Evolutionary conservation across 2,797 vertebrate genomes (phyloP).

Genomic region (Steatocranus sp.): DNA sequence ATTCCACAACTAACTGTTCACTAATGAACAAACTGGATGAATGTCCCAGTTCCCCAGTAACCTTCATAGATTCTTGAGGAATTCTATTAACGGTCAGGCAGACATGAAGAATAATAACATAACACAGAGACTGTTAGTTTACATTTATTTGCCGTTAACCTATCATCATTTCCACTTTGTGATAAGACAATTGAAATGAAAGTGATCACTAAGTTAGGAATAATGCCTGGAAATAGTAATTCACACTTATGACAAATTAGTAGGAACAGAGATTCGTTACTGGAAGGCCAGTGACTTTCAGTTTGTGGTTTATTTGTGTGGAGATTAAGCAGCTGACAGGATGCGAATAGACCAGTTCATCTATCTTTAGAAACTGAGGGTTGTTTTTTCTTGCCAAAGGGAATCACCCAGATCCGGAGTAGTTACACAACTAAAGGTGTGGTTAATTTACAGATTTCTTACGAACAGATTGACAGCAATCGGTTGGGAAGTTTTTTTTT

Average conservation of each 20-base stretch:
- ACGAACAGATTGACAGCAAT: constrained; percentile 7
- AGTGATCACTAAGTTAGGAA: not conserved
- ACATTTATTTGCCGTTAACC: not conserved
- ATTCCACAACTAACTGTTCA: not conserved
- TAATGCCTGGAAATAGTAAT: not conserved
- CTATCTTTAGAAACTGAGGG: constrained; percentile 70
- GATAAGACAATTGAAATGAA: not conserved
- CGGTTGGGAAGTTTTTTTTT: not conserved
- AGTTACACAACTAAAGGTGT: constrained; percentile 64
- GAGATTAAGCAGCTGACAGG: constrained; percentile 65
- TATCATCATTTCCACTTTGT: not conserved
- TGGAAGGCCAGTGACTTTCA: constrained; percentile 46
- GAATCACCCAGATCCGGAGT: constrained; percentile 70
- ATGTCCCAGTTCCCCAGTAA: not conserved
- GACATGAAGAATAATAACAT: not conserved
- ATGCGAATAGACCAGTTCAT: constrained; percentile 70
- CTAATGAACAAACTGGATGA: not conserved
- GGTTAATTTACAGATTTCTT: constrained; percentile 34
- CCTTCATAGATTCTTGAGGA: not conserved
- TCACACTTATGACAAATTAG: not conserved
- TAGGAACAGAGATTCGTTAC: constrained; percentile 30
- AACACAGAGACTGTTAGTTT: not conserved
- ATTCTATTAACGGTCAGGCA: not conserved
- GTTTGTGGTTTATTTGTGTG: constrained; percentile 64
- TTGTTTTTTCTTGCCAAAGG: constrained; percentile 65